phyloP scores from a whole-genome alignment of 2,113 vertebrate species.

The Tichodroma muraria region DNA sequence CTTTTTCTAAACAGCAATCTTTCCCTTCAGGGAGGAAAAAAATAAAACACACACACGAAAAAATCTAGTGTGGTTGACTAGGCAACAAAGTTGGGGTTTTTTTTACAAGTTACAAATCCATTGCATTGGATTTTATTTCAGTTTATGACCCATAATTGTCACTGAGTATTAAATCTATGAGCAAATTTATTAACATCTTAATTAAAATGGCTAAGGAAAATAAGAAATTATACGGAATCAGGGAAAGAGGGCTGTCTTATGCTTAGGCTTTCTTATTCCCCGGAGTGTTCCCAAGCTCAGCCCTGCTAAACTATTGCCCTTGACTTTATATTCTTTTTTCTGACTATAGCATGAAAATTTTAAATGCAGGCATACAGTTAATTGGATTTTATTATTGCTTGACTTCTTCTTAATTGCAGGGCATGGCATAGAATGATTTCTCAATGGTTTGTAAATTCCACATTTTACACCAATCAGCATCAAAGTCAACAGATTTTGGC shows the following conservation, averaged over 20 bases:
- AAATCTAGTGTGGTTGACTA: conserved; percentile 8
- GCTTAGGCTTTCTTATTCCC: conserved; percentile 21
- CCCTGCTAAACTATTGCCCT: background rate
- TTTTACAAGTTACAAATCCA: conserved; percentile 57
- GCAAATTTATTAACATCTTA: conserved; percentile 77
- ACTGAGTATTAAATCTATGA: conserved; percentile 69
- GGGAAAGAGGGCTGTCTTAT: conserved; percentile 24
- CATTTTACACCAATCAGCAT: conserved; percentile 46
- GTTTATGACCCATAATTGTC: conserved; percentile 59
- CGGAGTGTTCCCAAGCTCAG: background rate
- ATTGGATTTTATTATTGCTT: conserved; percentile 69
- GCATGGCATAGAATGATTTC: conserved; percentile 22
- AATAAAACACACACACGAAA: background rate
- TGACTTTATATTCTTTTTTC: conserved; percentile 25
- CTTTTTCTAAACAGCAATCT: conserved; percentile 49
- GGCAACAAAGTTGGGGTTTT: background rate
- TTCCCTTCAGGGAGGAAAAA: background rate
- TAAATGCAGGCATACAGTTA: conserved; percentile 49
- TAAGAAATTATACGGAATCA: conserved; percentile 50
- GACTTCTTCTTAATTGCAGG: conserved; percentile 65
- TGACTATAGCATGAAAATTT: conserved; percentile 15
- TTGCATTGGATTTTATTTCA: conserved; percentile 59
- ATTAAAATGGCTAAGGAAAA: conserved; percentile 71
- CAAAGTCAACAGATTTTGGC: conserved; percentile 44
- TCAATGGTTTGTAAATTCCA: conserved; percentile 57